Evolutionary conservation across 2,888 invertebrate species (phyloP), one percentile per base, ranked within the genome.

Genomic region (Drepana falcataria): DNA sequence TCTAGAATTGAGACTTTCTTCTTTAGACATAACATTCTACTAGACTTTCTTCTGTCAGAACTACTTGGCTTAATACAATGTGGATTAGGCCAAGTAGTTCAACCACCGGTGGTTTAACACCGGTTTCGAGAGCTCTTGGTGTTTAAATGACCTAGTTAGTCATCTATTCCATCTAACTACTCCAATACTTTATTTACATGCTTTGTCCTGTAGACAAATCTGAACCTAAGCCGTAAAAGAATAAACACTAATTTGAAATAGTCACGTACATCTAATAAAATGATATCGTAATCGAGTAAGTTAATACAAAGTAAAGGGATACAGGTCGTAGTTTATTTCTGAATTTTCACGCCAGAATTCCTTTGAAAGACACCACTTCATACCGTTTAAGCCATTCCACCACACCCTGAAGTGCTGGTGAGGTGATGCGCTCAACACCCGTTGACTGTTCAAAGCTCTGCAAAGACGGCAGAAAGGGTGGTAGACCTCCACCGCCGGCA

Each of bases 381-480:
- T 73, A 0, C 77, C 77, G 4, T 65, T 59, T 1, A 59, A 58
- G 0, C 74, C 69, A 41, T 83, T 83, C 85, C 84, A 84, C 85
- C 84, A 85, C 0, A 62, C 3, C 35, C 83, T 71, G 35, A 85
- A 84, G 2, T 73, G 53, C 44, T 69, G 63, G 41, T 71, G 74
- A 0, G 64, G 69, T 0, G 69, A 70, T 0, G 60, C 63, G 1
- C 49, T 7, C 2, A 37, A 52, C 0, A 40, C 56, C n/a, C 41
- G 63, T 0, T 63, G 54, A 2, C 60, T 69, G 53, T 83, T 66
- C 9, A 85, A 41, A 0, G 67, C 68, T 35, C 66, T 65, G 54
- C 87, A 87, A 0, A 86, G 67, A 2, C 68, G 57, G 52, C 86
- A 87, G 0, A 83, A 53, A 2, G 83, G 79, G 49, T 79, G 73